Evolutionary conservation across 2,888 invertebrate species (phyloP).

Genomic region (Pseudococcus viburni): DNA sequence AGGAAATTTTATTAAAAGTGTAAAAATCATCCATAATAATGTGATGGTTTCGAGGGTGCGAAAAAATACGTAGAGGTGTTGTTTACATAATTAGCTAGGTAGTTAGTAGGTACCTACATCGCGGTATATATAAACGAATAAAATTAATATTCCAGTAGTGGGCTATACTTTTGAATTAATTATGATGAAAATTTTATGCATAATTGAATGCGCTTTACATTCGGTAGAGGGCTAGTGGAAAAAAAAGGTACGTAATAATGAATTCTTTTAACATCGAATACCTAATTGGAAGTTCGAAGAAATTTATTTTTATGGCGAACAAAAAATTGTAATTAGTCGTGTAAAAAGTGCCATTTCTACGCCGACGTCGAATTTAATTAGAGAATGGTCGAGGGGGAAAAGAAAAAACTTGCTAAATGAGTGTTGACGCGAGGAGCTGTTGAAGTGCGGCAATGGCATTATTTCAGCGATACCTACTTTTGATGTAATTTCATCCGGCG

Average conservation of each 20-base stretch:
- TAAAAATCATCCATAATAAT: no score
- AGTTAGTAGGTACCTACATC: background rate
- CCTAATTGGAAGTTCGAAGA: conserved; percentile 34
- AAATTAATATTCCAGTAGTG: conserved; percentile 15
- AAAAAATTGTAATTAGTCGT: conserved; percentile 39
- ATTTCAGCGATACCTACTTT: conserved; percentile 12
- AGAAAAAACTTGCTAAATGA: conserved; percentile 18
- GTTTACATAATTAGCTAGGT: conserved; percentile 26
- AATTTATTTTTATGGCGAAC: conserved; percentile 19
- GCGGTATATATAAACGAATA: conserved; percentile 2
- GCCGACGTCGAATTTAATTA: conserved; percentile 30
- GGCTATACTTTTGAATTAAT: conserved; percentile 45
- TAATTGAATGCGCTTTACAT: conserved; percentile 38
- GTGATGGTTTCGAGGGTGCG: background rate
- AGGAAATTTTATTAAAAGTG: no score
- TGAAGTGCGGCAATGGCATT: background rate
- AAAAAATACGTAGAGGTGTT: background rate
- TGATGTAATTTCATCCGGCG: conserved; percentile 28
- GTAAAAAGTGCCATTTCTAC: conserved; percentile 20
- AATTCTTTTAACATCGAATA: conserved; percentile 44
- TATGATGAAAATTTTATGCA: conserved; percentile 48
- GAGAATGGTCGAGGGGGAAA: background rate
- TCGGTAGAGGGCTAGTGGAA: background rate
- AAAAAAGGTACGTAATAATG: conserved; percentile 3
- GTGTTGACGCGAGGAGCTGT: background rate